Evolutionary conservation across 2,113 vertebrate genomes (phyloP).

Genomic region (Xyliphius kryptos): DNA sequence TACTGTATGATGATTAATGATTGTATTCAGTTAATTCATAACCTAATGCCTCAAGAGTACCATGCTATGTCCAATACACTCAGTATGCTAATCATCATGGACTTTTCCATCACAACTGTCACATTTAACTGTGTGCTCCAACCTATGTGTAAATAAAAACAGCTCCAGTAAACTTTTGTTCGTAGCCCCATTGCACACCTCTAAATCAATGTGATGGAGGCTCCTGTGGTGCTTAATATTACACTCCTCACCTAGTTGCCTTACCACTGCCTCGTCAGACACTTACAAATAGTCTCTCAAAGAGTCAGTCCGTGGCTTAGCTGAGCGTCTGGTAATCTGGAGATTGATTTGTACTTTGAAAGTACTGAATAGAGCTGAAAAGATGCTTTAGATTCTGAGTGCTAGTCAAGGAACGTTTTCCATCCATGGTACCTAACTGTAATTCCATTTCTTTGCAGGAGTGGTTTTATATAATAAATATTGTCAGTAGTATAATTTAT

Average conservation of each 20-base stretch:
- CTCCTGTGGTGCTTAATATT: constrained; percentile 3
- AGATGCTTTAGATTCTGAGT: not conserved
- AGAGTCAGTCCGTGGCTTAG: constrained; percentile 2
- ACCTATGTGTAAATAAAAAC: too few relatives aligned
- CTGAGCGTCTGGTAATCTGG: constrained; percentile 45
- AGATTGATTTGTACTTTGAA: constrained; percentile 48
- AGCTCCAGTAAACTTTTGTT: too few relatives aligned
- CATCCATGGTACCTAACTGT: not conserved
- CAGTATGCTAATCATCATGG: too few relatives aligned
- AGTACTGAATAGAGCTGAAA: constrained; percentile 37
- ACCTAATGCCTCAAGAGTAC: too few relatives aligned
- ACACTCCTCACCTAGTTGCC: not conserved
- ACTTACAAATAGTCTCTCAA: constrained; percentile 4
- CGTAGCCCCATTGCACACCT: too few relatives aligned
- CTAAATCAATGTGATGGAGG: too few relatives aligned
- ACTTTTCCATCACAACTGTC: too few relatives aligned
- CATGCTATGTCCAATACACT: too few relatives aligned
- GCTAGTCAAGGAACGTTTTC: not conserved
- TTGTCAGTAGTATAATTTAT: not conserved
- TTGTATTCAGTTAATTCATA: too few relatives aligned
- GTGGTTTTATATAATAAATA: not conserved
- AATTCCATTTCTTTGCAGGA: too few relatives aligned
- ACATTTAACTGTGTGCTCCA: too few relatives aligned
- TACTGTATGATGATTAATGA: too few relatives aligned
- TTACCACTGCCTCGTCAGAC: constrained; percentile 4